Percentiles rank a stretch among this genome's conserved stretches.
phyloP scores from a whole-genome alignment of 2,113 vertebrate species.

The Mesembrinibis cayennensis region DNA sequence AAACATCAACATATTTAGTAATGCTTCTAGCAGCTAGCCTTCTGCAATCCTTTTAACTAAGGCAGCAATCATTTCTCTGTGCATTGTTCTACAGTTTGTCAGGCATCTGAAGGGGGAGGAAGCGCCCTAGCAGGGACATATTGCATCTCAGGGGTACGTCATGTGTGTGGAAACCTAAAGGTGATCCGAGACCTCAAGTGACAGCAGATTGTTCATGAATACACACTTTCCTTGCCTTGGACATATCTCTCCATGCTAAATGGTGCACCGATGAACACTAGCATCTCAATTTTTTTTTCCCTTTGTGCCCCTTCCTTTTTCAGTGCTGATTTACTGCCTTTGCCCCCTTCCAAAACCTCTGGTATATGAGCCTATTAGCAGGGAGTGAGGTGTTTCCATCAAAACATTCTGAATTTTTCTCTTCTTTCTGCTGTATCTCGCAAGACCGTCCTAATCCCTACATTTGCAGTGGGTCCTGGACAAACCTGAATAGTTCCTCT shows the following conservation, averaged over 20 bases:
- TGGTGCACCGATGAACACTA: background rate
- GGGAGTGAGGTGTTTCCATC: background rate
- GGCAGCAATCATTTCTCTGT: background rate
- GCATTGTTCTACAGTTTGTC: background rate
- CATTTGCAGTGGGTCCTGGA: background rate
- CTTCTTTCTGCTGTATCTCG: background rate
- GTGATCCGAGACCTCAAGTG: background rate
- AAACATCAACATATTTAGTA: conserved; percentile 4
- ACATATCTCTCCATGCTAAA: background rate
- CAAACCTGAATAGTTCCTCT: background rate
- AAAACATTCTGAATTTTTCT: background rate
- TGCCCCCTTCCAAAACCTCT: background rate
- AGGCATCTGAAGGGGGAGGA: background rate
- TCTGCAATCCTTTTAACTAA: background rate
- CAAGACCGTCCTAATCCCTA: background rate
- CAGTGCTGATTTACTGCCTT: background rate
- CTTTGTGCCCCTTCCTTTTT: background rate
- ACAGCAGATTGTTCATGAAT: background rate
- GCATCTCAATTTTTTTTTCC: background rate
- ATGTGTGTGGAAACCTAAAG: background rate
- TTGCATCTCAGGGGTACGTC: background rate
- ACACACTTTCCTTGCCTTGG: background rate
- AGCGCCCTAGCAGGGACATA: background rate
- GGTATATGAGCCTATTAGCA: background rate
- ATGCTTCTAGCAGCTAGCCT: background rate